These are phyloP conservation scores for Erebia aethiops DNA, from an alignment of 2,888 invertebrate genomes.

Conservation along the genomic window DNA sequence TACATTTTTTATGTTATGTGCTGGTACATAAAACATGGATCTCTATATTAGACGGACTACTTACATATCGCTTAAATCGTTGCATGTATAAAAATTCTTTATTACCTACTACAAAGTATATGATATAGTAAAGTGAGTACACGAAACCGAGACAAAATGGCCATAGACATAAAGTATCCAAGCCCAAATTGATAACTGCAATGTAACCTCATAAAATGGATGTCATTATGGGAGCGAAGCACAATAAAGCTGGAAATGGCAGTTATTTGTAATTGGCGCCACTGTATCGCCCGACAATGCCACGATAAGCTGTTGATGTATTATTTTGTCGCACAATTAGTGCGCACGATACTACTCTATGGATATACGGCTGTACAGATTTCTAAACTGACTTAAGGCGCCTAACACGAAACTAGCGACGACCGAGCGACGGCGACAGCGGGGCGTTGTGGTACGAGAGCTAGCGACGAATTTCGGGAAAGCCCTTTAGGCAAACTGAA, in stretches of 20 bases:
- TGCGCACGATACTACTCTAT: slow-evolving; percentile 48
- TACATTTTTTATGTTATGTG: too few relatives aligned
- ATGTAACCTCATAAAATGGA: slow-evolving; percentile 3
- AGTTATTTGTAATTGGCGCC: slow-evolving; percentile 48
- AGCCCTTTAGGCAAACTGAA: too few relatives aligned
- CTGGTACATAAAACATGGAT: too few relatives aligned
- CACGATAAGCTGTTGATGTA: slow-evolving; percentile 65
- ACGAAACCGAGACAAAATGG: background rate
- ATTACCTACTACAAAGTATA: too few relatives aligned
- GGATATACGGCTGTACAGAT: slow-evolving; percentile 9
- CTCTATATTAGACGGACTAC: too few relatives aligned
- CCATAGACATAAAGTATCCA: slow-evolving; percentile 7
- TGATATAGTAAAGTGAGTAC: background rate
- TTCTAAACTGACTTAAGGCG: slow-evolving; percentile 7
- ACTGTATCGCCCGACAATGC: slow-evolving; percentile 43
- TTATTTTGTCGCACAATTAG: slow-evolving; percentile 70
- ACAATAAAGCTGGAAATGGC: slow-evolving; percentile 32
- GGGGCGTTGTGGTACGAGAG: too few relatives aligned
- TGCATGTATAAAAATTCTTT: too few relatives aligned
- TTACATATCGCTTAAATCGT: too few relatives aligned
- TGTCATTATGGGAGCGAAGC: slow-evolving; percentile 14
- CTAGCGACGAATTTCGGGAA: too few relatives aligned
- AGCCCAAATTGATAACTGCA: slow-evolving; percentile 26
- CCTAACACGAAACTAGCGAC: too few relatives aligned
- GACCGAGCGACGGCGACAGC: too few relatives aligned